Conservation (phyloP, 2,797 vertebrate species). For the Spheniscus humboldti region DNA sequence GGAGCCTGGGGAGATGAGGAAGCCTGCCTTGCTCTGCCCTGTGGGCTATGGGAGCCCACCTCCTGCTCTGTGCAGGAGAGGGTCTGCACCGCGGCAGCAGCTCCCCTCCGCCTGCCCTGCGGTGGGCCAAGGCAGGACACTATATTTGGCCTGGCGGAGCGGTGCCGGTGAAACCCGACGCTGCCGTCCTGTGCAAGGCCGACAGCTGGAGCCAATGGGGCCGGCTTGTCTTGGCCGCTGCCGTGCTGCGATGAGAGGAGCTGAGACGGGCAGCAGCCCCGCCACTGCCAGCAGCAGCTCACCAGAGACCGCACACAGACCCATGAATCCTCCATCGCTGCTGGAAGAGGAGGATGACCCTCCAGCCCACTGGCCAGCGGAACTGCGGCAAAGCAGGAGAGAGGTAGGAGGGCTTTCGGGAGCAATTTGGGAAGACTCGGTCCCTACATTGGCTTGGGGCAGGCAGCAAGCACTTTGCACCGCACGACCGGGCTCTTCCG, state of each 20-base stretch:
- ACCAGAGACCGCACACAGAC: rapidly evolving
- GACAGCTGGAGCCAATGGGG: conserved; percentile 28
- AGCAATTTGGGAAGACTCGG: background rate
- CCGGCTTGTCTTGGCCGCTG: background rate
- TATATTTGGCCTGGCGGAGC: background rate
- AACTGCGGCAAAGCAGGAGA: background rate
- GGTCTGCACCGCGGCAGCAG: rapidly evolving
- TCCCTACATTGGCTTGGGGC: background rate
- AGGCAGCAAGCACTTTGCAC: rapidly evolving
- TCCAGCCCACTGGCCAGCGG: rapidly evolving
- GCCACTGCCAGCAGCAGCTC: background rate
- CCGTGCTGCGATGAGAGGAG: background rate
- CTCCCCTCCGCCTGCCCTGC: background rate
- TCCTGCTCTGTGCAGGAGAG: rapidly evolving
- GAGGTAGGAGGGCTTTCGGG: background rate
- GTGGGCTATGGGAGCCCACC: background rate
- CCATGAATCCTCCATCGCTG: rapidly evolving
- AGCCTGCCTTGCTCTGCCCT: too few species aligned
- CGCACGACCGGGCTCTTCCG: rapidly evolving
- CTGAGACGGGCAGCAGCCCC: background rate
- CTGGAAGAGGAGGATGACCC: background rate
- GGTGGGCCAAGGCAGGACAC: background rate
- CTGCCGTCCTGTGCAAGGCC: background rate
- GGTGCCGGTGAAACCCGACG: background rate
- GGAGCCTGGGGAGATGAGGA: background rate